Conservation (phyloP, 2,888 invertebrate species). For the Ophonus ardosiacus region DNA sequence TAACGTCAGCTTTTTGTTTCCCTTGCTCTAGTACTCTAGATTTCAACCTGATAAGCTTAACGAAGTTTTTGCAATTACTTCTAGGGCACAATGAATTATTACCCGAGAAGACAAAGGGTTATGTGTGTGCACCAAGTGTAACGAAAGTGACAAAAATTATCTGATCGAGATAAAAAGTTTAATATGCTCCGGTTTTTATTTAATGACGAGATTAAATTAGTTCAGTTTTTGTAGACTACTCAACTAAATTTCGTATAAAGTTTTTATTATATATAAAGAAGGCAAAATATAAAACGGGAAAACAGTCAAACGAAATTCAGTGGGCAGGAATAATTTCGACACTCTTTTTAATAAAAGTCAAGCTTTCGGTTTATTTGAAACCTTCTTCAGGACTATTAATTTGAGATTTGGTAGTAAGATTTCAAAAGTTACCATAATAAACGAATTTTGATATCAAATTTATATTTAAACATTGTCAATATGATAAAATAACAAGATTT, state of each 20-base stretch:
- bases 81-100: slow-evolving; percentile 26
- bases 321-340: no score
- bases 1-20: slow-evolving; percentile 30
- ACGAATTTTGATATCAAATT: no score
- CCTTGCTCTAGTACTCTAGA: slow-evolving; percentile 10
- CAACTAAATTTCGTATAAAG: neutral
- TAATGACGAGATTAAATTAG: slow-evolving; percentile 6
- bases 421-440: no score
- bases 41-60: slow-evolving; percentile 11
- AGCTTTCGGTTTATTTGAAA: no score
- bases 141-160: slow-evolving; percentile 16
- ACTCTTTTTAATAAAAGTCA: no score
- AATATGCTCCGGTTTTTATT: neutral
- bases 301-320: no score
- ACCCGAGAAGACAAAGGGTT: slow-evolving; percentile 9
- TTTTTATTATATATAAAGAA: neutral
- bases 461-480: no score
- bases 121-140: slow-evolving; percentile 25
- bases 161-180: slow-evolving; percentile 35
- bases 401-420: no score
- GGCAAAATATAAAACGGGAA: no score
- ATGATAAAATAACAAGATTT: no score
- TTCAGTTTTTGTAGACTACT: neutral
- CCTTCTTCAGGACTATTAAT: no score
- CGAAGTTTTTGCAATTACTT: slow-evolving; percentile 35